Evolutionary conservation across 2,888 invertebrate genomes (phyloP).

Genomic region (Coremacera marginata): DNA sequence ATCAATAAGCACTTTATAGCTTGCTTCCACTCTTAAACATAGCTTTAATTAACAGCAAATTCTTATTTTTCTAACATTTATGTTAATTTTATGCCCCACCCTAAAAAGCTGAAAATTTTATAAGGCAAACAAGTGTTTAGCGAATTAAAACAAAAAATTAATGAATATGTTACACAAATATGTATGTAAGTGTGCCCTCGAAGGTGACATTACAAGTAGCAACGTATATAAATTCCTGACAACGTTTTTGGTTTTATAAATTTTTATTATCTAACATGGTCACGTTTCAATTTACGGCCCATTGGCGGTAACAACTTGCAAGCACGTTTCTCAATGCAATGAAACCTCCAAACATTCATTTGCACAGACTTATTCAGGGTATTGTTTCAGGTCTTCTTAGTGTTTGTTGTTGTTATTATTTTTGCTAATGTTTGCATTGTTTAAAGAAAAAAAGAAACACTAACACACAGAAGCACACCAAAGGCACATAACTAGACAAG

Average conservation of each 20-base stretch:
- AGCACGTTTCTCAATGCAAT: constrained; percentile 60
- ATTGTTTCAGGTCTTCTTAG: no score
- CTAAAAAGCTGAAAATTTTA: no score
- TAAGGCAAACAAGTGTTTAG: not conserved
- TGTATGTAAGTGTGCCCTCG: no score
- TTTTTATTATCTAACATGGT: constrained; percentile 54
- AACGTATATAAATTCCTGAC: no score
- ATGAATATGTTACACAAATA: not conserved
- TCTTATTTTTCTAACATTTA: no score
- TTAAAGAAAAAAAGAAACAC: not conserved
- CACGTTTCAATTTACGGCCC: constrained; percentile 69
- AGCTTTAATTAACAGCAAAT: no score
- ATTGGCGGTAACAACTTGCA: constrained; percentile 69
- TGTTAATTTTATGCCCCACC: no score
- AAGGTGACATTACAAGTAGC: no score
- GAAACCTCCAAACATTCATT: constrained; percentile 14
- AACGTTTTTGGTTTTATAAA: not conserved
- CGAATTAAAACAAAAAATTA: not conserved
- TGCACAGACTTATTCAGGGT: not conserved
- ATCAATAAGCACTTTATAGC: no score
- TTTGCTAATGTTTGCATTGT: not conserved
- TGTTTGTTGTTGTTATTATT: not conserved
- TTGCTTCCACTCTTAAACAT: no score
- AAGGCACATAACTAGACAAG: not conserved
- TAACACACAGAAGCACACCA: not conserved